Evolutionary conservation across 2,113 vertebrate species (phyloP).

Genomic region (Antennarius striatus): DNA sequence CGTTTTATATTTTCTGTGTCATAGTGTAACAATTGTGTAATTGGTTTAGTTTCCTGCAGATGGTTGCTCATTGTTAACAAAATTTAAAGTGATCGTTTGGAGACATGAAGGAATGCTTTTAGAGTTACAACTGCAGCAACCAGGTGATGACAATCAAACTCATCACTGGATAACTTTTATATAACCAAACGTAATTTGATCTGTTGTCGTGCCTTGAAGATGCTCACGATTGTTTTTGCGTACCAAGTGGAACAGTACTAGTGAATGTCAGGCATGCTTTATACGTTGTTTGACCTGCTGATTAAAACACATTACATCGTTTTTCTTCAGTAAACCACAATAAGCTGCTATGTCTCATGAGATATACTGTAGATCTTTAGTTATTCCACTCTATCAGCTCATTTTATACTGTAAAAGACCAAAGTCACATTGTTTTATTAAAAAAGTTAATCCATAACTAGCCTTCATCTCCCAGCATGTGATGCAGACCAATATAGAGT

Average conservation of each 20-base stretch:
- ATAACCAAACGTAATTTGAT: constrained; percentile 7
- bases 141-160: constrained; percentile 36
- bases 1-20: constrained; percentile 51
- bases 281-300: constrained; percentile 15
- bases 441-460: no score
- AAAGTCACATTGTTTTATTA: no score
- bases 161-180: constrained; percentile 28
- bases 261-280: constrained; percentile 26
- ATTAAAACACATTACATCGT: constrained; percentile 26
- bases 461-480: no score
- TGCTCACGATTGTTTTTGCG: constrained; percentile 8
- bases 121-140: background rate
- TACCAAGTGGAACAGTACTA: constrained; percentile 23
- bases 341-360: background rate
- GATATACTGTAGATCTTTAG: no score
- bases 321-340: constrained; percentile 19
- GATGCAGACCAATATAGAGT: no score
- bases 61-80: constrained; percentile 32
- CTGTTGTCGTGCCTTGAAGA: constrained; percentile 1
- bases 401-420: no score
- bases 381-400: no score
- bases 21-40: constrained; percentile 50
- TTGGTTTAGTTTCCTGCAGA: constrained; percentile 53
- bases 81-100: constrained; percentile 28
- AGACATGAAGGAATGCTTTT: constrained; percentile 30